A percentile compares a stretch with the other conserved stretches of the same genome.
phyloP scores from a whole-genome alignment of 1,140 invertebrate genomes.

The Piezodorus guildinii region DNA sequence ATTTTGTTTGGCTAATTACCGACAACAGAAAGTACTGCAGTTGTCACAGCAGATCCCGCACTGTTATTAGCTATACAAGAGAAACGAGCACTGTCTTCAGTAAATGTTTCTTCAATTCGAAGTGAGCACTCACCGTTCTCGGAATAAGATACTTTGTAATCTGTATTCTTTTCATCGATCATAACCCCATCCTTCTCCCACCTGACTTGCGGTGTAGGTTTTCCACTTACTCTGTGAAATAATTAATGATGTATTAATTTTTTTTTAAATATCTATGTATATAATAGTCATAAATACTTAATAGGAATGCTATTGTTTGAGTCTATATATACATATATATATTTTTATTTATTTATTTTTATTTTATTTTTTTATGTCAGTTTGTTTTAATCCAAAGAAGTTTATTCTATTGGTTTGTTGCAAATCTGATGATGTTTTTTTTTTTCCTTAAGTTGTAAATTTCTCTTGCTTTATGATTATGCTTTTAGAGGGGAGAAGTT shows the following conservation, averaged over 20 bases:
- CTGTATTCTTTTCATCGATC: slow-evolving; percentile 51
- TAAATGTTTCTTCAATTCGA: slow-evolving; percentile 66
- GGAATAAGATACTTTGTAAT: slow-evolving; percentile 43
- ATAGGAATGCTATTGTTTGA: no score
- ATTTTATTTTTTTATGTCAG: background rate
- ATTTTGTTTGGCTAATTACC: slow-evolving; percentile 35
- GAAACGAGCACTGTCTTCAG: slow-evolving; percentile 70
- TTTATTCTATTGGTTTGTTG: no score
- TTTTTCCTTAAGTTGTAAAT: no score
- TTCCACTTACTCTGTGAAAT: slow-evolving; percentile 38
- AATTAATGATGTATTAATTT: no score
- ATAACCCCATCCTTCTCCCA: slow-evolving; percentile 64
- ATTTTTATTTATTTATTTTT: no score
- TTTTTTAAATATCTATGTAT: no score
- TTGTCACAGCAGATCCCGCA: slow-evolving; percentile 56
- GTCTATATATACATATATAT: no score
- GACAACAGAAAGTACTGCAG: slow-evolving; percentile 61
- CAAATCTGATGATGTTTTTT: no score
- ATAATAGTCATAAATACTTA: no score
- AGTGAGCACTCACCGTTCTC: slow-evolving; percentile 46
- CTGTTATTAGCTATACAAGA: slow-evolving; percentile 58
- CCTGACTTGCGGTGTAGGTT: slow-evolving; percentile 44
- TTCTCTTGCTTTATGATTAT: no score
- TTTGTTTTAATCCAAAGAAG: no score
- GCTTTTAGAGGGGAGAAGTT: no score